Conservation (phyloP, 2,113 vertebrate genomes). For the Cephalopholis sonnerati region DNA sequence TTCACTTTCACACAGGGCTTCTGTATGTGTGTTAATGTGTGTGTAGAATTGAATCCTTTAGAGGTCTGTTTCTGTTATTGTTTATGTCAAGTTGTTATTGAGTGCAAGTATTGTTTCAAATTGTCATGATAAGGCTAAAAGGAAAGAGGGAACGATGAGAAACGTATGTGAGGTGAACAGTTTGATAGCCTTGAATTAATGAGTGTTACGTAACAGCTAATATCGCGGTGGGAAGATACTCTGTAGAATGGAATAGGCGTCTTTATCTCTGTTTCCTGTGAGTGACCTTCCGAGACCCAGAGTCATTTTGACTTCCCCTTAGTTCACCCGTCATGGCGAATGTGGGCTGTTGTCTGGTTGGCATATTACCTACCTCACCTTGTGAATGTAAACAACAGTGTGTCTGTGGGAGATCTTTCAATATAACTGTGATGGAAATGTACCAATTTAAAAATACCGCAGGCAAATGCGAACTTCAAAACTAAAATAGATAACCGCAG, state of each 20-base stretch:
- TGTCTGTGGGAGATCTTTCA: background rate
- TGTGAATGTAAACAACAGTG: no score
- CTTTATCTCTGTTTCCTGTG: background rate
- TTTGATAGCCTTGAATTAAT: background rate
- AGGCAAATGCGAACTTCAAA: background rate
- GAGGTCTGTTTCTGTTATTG: constrained; percentile 42
- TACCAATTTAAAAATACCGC: background rate
- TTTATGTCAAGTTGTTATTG: constrained; percentile 26
- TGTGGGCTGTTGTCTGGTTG: background rate
- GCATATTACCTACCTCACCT: background rate
- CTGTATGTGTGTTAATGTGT: background rate
- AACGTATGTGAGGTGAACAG: background rate
- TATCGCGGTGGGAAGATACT: background rate
- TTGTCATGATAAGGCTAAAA: no score
- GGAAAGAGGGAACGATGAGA: no score
- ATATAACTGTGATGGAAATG: background rate
- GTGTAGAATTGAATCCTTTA: background rate
- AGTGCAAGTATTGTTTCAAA: no score
- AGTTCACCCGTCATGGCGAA: background rate
- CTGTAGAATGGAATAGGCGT: background rate
- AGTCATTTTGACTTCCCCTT: background rate
- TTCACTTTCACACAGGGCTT: constrained; percentile 67
- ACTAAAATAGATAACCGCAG: background rate
- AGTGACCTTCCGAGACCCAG: background rate
- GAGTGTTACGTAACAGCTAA: background rate